A percentile compares a stretch with the other conserved stretches of the same genome.
Conservation (phyloP, 2,113 vertebrate genomes). For the Mesocricetus auratus region DNA sequence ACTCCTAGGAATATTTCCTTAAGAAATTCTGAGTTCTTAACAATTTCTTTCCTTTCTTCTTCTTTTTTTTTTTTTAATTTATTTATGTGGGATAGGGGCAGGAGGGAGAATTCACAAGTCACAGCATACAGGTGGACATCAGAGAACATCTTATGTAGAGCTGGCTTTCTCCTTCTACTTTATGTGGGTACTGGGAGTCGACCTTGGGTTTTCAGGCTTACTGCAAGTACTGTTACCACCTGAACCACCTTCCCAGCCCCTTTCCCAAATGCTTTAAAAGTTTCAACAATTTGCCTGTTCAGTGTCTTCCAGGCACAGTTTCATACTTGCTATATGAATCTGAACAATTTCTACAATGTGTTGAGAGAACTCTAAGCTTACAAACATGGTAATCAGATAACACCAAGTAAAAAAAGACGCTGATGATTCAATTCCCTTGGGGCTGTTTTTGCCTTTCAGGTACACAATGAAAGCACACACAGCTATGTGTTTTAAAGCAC, state of each 20-base stretch:
- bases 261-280: neutral
- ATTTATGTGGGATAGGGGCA: no score
- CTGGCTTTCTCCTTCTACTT: neutral
- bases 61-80: no score
- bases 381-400: neutral
- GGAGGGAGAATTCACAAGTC: neutral
- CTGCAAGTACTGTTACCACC: neutral
- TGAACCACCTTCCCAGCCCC: neutral
- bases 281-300: neutral
- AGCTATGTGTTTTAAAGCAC: neutral
- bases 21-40: neutral
- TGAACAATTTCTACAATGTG: constrained; percentile 23
- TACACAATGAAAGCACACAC: neutral
- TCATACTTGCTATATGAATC: neutral
- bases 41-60: neutral
- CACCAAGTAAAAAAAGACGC: neutral
- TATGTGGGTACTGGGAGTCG: neutral
- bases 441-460: neutral
- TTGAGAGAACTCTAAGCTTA: constrained; percentile 6
- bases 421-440: neutral
- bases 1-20: neutral
- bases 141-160: neutral
- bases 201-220: neutral
- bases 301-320: neutral
- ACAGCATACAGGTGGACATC: neutral